These are phyloP conservation scores for Peromyscus nudipes DNA, from an alignment of 2,797 vertebrate genomes.

Conservation along the genomic window DNA sequence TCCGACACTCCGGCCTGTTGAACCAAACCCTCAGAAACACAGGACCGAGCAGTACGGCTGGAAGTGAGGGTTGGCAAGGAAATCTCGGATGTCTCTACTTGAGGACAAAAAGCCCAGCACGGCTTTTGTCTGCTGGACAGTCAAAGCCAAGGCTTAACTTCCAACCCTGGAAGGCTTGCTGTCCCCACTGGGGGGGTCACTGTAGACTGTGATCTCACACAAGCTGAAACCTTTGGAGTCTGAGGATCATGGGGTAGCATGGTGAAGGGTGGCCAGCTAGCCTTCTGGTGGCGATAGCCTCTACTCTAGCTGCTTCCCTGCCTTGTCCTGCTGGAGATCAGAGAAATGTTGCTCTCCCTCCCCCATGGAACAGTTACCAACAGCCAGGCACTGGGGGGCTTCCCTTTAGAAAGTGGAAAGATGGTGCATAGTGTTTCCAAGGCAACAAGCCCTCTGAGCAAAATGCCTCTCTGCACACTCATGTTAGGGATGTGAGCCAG, in stretches of 20 bases:
- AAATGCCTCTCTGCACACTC: not conserved
- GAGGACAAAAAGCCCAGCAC: not conserved
- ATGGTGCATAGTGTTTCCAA: constrained; percentile 79
- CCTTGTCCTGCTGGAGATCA: not conserved
- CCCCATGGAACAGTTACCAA: not conserved
- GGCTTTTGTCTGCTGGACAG: not conserved
- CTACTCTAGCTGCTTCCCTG: not conserved
- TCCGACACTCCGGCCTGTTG: fast-evolving
- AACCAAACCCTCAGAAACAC: not conserved
- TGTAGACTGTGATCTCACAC: not conserved
- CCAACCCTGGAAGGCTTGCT: not conserved
- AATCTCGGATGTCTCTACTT: not conserved
- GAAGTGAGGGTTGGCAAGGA: not conserved
- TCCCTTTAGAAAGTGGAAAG: constrained; percentile 57
- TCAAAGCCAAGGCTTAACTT: not conserved
- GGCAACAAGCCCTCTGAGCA: constrained; percentile 75
- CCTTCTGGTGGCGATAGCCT: not conserved
- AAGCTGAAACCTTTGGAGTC: not conserved
- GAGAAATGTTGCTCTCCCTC: fast-evolving
- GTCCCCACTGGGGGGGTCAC: too few species aligned
- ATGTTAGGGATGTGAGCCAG: constrained; percentile 16
- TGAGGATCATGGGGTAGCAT: not conserved
- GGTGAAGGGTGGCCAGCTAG: not conserved
- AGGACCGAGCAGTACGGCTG: fast-evolving
- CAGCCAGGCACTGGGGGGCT: constrained; percentile 5